Evolutionary conservation across 2,888 invertebrate genomes (phyloP).

Genomic region (Hofmannophila pseudospretella): DNA sequence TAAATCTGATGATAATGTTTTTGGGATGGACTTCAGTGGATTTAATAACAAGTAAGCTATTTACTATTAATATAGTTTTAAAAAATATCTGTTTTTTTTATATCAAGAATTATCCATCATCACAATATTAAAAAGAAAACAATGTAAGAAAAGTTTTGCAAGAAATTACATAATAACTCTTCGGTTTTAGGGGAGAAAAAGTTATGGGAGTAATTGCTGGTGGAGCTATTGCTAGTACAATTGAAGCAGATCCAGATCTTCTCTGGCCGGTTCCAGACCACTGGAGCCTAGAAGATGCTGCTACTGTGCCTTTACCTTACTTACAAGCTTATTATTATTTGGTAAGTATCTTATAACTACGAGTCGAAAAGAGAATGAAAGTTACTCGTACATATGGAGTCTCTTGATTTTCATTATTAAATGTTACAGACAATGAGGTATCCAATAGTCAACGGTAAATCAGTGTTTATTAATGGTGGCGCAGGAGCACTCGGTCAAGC

Average conservation of each 20-base stretch:
- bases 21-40: conserved; percentile 49
- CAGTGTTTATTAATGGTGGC: conserved; percentile 38
- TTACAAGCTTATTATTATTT: conserved; percentile 43
- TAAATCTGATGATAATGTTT: conserved; percentile 13
- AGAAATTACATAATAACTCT: no score
- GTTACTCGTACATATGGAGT: no score
- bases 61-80: neutral
- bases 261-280: conserved; percentile 81
- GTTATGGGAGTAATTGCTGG: conserved; percentile 80
- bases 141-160: no score
- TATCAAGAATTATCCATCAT: no score
- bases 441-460: conserved; percentile 14
- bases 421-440: conserved; percentile 26
- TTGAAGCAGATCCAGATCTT: conserved; percentile 68
- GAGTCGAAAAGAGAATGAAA: no score
- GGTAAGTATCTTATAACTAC: conserved; percentile 24
- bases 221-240: conserved; percentile 73
- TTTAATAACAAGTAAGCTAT: conserved; percentile 33
- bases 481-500: conserved; percentile 48
- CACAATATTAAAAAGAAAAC: neutral
- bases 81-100: no score
- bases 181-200: conserved; percentile 56
- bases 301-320: conserved; percentile 83
- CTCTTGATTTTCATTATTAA: neutral
- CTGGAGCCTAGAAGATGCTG: conserved; percentile 84